Base-by-base conservation (phyloP, 2,113 vertebrate species). In the Cavia aperea region DNA sequence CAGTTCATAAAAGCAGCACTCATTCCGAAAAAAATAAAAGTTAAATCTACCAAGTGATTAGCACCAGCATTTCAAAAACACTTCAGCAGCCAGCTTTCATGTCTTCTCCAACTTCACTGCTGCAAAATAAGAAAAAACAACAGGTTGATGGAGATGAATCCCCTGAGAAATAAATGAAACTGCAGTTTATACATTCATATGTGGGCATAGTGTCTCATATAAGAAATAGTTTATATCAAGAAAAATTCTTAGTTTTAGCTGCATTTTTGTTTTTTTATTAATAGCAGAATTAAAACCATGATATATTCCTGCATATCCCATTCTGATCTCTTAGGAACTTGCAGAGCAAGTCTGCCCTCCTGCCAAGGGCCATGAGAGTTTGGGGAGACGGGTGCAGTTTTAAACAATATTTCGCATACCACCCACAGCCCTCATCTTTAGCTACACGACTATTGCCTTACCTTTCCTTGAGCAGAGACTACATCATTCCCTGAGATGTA, bases 41-140 rank as follows among this genome's bases (percentile, higher is more conserved):
- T 96, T 91, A 94, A 86, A 88, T 91, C 88, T 39, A 96, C 33
- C 86, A 72, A 43, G 5, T 73, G 49, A 84, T 93, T 95, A 97
- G 81, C 96, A 95, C 88, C 89, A 88, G 89, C 82, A 33, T 43
- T 91, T 95, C 95, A 95, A 90, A 86, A 93, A 85, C 75, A 54
- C 75, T 93, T 96, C 94, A 89, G 94, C 94, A 88, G 77, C 72
- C 91, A 88, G 60, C 1, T 79, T 96, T 94, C 81, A 95, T 36
- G 96, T 96, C 95, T 85, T 72, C 86, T 97, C 86, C 75, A 95
- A 92, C 89, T 93, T 96, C 36, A 7, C 73, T 91, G 89, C 98
- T 98, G 95, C 29, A 97, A 98, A 97, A 97, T 88, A 96, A 97
- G 86, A 96, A 56, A 95, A 94, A 58, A 95, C 6, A 72, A 13